phyloP scores from a whole-genome alignment of 2,113 vertebrate species.

The Telmatochromis brichardi region DNA sequence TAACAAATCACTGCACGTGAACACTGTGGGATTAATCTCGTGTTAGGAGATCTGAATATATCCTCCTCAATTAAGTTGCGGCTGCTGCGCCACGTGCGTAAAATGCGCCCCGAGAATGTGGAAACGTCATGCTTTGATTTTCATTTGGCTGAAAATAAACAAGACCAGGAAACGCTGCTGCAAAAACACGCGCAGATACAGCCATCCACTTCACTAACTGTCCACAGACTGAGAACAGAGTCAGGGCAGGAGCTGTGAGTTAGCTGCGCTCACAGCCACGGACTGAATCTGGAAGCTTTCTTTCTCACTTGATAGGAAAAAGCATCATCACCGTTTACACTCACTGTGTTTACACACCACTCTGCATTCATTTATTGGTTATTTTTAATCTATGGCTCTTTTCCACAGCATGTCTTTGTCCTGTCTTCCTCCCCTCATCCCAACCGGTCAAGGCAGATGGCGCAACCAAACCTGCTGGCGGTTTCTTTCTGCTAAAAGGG shows the following conservation, averaged over 20 bases:
- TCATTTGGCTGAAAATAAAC: background rate
- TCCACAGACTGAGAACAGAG: background rate
- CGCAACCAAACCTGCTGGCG: background rate
- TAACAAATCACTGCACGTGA: background rate
- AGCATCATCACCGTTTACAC: background rate
- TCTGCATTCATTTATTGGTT: background rate
- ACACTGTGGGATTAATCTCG: background rate
- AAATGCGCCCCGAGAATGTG: background rate
- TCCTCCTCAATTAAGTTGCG: background rate
- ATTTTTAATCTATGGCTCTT: background rate
- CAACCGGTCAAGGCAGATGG: background rate
- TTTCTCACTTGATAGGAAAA: background rate
- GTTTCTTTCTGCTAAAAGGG: background rate
- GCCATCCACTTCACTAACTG: background rate
- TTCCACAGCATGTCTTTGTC: background rate
- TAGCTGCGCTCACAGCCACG: background rate
- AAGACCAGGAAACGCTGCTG: background rate
- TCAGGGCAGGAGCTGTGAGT: background rate
- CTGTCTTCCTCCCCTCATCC: background rate
- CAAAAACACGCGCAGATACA: background rate
- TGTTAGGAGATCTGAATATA: background rate
- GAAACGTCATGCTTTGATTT: background rate
- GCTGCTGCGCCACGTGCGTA: background rate
- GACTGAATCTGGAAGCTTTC: rapidly evolving
- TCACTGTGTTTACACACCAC: background rate